phyloP scores from a whole-genome alignment of 2,113 vertebrate species.

The Cheirogaleus medius region DNA sequence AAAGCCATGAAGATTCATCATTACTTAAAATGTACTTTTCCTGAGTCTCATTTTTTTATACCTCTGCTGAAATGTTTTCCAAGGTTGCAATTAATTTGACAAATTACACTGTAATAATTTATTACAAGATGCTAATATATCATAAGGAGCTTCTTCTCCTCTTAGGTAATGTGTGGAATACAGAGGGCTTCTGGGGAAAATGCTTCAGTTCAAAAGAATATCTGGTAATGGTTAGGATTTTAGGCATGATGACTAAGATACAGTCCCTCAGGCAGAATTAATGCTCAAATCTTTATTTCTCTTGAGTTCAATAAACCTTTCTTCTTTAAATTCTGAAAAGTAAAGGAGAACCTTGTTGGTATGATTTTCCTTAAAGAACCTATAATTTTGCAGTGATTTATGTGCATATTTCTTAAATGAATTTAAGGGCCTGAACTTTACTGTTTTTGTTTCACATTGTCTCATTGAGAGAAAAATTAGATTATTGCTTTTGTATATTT shows the following conservation, averaged over 20 bases:
- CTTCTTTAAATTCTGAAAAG: conserved; percentile 64
- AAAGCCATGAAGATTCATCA: neutral
- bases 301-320: conserved; percentile 10
- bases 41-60: neutral
- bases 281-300: conserved; percentile 44
- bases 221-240: conserved; percentile 9
- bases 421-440: neutral
- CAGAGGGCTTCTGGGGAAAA: neutral
- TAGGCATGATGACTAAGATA: conserved; percentile 23
- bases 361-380: conserved; percentile 22
- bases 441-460: conserved; percentile 40
- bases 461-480: neutral
- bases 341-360: conserved; percentile 2
- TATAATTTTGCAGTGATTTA: conserved; percentile 46
- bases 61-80: neutral
- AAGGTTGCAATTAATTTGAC: conserved; percentile 50
- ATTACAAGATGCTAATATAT: conserved; percentile 38
- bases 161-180: neutral
- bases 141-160: neutral
- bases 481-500: neutral
- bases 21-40: conserved; percentile 24
- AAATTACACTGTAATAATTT: conserved; percentile 45
- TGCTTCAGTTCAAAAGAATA: conserved; percentile 49
- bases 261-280: conserved; percentile 43
- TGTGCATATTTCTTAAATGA: conserved; percentile 30